Base-by-base conservation (phyloP, 2,888 invertebrate genomes). In the Blastobasis adustella region DNA sequence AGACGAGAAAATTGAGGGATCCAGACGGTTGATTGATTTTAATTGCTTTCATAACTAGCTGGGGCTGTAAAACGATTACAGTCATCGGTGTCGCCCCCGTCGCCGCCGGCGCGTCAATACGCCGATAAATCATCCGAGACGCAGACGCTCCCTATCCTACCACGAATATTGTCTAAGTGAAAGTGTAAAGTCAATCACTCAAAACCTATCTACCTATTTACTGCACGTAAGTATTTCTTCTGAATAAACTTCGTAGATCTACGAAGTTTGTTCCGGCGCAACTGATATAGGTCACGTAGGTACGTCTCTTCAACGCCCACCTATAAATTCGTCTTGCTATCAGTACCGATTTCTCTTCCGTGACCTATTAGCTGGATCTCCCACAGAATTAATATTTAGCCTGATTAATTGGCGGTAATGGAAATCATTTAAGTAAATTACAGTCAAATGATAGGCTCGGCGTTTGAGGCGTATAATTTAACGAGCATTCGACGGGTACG, bases 41-140 rank as follows among this genome's bases (percentile, higher is more conserved):
- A 78, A 81, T 80, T 76, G 74, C 67, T 67, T 74, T 74, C 69
- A 71, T 71, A 74, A 70, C 65, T 68, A 23, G 23, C 23, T 23
- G 66, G 68, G 63, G 66, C 65, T 67, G 60, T 73, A 68, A 73
- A 71, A 69, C 64, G 62, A 63, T 67, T 70, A 63, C 62, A 61
- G 59, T 60, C 55, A 58, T 61, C 69, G 66, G 64, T 64, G 63
- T 55, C 56, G 51, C 6, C 23, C 23, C 23, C 23, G 23, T 23
- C 23, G 23, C 23, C 23, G 2, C 23, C 23, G 23, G 23, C 23
- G 23, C 23, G n/a, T n/a, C n/a, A n/a, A n/a, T 3, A 23, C 23
- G 23, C 23, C 23, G 23, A 23, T 23, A 23, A 23, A 23, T 23
- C 23, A 23, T 23, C 1, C 23, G 23, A 23, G 23, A 23, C 23